A percentile compares a stretch with the other conserved stretches of the same genome.
Conservation (phyloP, 2,888 invertebrate genomes). For the Caenorhabditis panamensis region DNA sequence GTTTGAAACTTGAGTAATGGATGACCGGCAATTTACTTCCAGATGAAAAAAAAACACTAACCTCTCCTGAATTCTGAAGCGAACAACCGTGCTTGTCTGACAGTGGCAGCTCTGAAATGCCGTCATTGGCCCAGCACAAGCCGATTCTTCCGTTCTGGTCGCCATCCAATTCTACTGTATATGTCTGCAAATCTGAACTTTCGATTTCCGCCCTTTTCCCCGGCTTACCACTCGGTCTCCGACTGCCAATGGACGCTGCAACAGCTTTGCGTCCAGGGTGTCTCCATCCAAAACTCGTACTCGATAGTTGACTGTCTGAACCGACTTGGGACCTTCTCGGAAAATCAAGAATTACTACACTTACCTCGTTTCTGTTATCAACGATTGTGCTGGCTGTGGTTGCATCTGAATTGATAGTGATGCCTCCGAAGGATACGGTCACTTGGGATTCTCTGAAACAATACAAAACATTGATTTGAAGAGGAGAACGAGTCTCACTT, state of each 20-base stretch:
- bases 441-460: conserved; percentile 74
- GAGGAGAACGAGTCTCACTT: conserved; percentile 16
- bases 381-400: conserved; percentile 58
- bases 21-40: no score
- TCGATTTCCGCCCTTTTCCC: conserved; percentile 1
- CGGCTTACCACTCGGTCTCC: conserved; percentile 77
- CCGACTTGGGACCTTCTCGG: no score
- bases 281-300: conserved; percentile 79
- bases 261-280: conserved; percentile 66
- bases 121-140: conserved; percentile 79
- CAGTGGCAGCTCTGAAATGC: conserved; percentile 76
- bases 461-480: conserved; percentile 12
- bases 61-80: conserved; percentile 76
- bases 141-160: conserved; percentile 72
- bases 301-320: conserved; percentile 72
- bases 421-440: conserved; percentile 80
- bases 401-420: conserved; percentile 75
- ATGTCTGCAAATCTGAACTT: conserved; percentile 62
- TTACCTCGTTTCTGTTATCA: conserved; percentile 38
- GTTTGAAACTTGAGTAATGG: no score
- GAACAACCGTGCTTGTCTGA: conserved; percentile 79
- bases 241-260: conserved; percentile 77
- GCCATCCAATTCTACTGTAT: conserved; percentile 64
- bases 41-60: conserved; percentile 17
- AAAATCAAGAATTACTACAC: conserved; percentile 7